phyloP scores from a whole-genome alignment of 2,797 vertebrate genomes.

The Onychomys leucogaster region DNA sequence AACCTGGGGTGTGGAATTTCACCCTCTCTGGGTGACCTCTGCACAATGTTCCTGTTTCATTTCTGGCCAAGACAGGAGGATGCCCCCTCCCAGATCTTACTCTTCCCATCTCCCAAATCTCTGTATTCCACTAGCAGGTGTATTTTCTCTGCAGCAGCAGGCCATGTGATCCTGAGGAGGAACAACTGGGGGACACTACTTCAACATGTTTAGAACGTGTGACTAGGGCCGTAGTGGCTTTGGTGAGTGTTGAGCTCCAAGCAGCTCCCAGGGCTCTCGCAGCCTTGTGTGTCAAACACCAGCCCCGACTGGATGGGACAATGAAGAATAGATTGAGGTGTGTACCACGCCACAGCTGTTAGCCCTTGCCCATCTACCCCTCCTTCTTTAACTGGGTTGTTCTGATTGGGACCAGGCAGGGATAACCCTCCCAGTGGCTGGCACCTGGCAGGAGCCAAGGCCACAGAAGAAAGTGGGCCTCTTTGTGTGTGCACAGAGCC shows the following conservation, averaged over 20 bases:
- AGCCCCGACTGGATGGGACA: not conserved
- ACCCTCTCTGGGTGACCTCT: slow-evolving; percentile 39
- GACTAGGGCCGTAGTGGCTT: not conserved
- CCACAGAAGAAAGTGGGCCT: slow-evolving; percentile 4
- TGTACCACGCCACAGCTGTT: not conserved
- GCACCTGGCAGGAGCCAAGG: not conserved
- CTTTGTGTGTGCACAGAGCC: slow-evolving; percentile 26
- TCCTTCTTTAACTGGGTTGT: not conserved
- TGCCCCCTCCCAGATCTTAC: not conserved
- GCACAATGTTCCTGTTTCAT: not conserved
- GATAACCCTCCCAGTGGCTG: not conserved
- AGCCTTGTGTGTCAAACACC: not conserved
- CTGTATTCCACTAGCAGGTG: fast-evolving
- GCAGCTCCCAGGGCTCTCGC: not conserved
- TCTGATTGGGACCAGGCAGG: not conserved
- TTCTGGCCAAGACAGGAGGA: not conserved
- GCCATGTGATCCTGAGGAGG: not conserved
- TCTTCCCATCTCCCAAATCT: too few relatives aligned
- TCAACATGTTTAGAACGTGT: not conserved
- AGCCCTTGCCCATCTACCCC: not conserved
- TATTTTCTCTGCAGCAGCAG: not conserved
- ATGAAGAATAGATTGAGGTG: not conserved
- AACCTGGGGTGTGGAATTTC: slow-evolving; percentile 53
- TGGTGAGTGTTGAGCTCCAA: not conserved
- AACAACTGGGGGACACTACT: too few relatives aligned